Conservation (phyloP, 2,888 invertebrate species). For the Athalia rosae region DNA sequence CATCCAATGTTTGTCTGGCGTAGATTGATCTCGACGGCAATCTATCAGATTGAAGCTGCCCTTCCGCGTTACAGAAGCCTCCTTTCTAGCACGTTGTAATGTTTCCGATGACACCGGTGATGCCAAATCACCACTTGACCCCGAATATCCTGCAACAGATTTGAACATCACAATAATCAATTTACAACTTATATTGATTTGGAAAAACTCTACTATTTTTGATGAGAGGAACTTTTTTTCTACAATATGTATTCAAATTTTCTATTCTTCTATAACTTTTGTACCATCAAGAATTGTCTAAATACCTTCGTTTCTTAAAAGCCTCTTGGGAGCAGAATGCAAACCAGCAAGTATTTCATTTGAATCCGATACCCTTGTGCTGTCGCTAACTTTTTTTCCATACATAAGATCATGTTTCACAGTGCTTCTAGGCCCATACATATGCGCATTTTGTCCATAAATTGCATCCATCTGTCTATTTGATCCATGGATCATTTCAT, state of each 20-base stretch:
- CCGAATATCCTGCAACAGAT: conserved; percentile 59
- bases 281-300: neutral
- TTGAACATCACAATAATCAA: neutral
- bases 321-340: conserved; percentile 56
- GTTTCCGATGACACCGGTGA: conserved; percentile 59
- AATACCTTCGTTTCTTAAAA: conserved; percentile 61
- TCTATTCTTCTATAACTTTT: neutral
- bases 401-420: conserved; percentile 30
- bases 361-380: conserved; percentile 52
- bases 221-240: too few species aligned
- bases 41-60: conserved; percentile 67
- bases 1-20: conserved; percentile 75
- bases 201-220: too few species aligned
- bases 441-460: conserved; percentile 45
- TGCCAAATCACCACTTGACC: conserved; percentile 64
- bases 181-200: too few species aligned
- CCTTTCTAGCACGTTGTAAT: conserved; percentile 61
- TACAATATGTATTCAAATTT: too few species aligned
- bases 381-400: conserved; percentile 49
- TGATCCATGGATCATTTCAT: conserved; percentile 21
- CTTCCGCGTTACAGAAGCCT: conserved; percentile 62
- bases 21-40: conserved; percentile 55
- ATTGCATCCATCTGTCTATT: conserved; percentile 44
- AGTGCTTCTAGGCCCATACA: conserved; percentile 22
- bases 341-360: conserved; percentile 53